Percentiles rank a stretch among this genome's conserved stretches.
phyloP scores from a whole-genome alignment of 2,113 vertebrate genomes.

The Erinaceus europaeus region DNA sequence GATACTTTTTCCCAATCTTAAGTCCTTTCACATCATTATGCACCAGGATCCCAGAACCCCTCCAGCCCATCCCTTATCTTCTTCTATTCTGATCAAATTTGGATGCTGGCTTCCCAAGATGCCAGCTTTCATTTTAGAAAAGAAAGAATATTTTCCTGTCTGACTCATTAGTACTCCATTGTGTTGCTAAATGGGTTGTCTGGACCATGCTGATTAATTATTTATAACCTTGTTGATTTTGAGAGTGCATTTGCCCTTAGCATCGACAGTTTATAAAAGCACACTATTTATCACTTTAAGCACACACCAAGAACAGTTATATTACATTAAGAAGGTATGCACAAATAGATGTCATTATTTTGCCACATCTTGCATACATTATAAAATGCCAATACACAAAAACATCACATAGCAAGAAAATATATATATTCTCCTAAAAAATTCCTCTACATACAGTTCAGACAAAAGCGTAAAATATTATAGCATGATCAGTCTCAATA shows the following conservation, averaged over 20 bases:
- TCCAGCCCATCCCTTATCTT: background rate
- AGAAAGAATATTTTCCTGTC: background rate
- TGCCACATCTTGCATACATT: background rate
- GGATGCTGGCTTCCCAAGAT: too few relatives aligned
- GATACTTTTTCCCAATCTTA: too few relatives aligned
- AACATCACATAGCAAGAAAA: background rate
- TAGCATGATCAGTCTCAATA: background rate
- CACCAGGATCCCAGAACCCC: background rate
- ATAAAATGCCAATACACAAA: background rate
- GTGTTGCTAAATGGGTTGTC: background rate
- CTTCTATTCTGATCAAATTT: accelerated
- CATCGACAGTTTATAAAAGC: background rate
- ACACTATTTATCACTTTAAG: background rate
- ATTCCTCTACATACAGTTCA: background rate
- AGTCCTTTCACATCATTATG: too few relatives aligned
- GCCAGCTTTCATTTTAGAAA: background rate
- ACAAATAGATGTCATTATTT: slow-evolving; percentile 34
- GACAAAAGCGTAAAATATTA: background rate
- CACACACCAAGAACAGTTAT: background rate
- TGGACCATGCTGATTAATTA: background rate
- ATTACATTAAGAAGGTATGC: background rate
- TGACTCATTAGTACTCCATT: background rate
- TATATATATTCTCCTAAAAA: background rate
- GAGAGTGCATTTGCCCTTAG: background rate
- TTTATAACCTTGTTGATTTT: background rate